Evolutionary conservation across 1,140 invertebrate species (phyloP).

Genomic region (Philaenus spumarius): DNA sequence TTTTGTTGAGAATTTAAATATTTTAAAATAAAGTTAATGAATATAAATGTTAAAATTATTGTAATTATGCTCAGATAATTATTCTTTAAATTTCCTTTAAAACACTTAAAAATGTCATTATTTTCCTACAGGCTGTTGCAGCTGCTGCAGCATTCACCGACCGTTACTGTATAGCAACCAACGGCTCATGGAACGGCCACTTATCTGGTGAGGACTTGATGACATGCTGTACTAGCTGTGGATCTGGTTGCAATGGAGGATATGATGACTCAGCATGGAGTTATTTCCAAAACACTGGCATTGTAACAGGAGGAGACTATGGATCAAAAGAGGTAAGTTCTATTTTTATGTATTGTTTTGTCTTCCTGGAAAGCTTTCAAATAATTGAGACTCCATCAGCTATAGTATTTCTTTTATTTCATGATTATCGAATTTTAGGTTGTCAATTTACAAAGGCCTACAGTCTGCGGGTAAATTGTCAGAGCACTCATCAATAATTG

Average conservation of each 20-base stretch:
- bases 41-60: too few relatives aligned
- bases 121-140: constrained; percentile 19
- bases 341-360: constrained; percentile 41
- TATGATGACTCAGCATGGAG: constrained; percentile 51
- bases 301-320: constrained; percentile 57
- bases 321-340: constrained; percentile 37
- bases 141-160: constrained; percentile 53
- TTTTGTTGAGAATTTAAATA: too few relatives aligned
- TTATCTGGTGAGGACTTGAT: constrained; percentile 57
- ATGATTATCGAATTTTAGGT: too few relatives aligned
- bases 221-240: constrained; percentile 53
- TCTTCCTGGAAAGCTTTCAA: background rate
- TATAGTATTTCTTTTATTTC: too few relatives aligned
- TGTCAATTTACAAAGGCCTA: too few relatives aligned
- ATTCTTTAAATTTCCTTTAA: background rate
- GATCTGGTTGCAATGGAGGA: constrained; percentile 59
- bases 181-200: constrained; percentile 45
- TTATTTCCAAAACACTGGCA: constrained; percentile 44
- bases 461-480: too few relatives aligned
- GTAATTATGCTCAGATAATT: background rate
- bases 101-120: background rate
- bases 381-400: too few relatives aligned
- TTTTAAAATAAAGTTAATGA: too few relatives aligned
- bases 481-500: too few relatives aligned
- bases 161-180: constrained; percentile 55